A percentile compares a stretch with the other conserved stretches of the same genome.
Conservation (phyloP, 2,113 vertebrate species). For the Oryzias melastigma region DNA sequence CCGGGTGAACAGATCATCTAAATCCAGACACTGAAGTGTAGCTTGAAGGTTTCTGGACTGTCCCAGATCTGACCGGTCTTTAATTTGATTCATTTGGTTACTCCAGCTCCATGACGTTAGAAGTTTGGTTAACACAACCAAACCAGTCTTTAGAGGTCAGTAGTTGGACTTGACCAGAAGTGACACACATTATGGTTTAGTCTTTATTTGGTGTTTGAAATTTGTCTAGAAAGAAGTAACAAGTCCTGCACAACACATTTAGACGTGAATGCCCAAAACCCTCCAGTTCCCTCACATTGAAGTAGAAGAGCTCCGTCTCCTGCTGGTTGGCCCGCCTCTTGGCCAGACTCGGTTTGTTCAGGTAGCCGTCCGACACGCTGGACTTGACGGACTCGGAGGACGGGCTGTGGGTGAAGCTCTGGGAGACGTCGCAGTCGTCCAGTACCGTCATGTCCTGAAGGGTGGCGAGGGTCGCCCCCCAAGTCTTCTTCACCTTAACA, state of each 20-base stretch:
- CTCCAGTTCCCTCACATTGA: slow-evolving; percentile 82
- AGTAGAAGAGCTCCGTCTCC: slow-evolving; percentile 98
- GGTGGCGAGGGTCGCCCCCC: slow-evolving; percentile 94
- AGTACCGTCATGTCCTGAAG: slow-evolving; percentile 97
- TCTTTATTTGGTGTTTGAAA: too few relatives aligned
- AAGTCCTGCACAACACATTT: neutral
- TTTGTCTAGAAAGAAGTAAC: too few relatives aligned
- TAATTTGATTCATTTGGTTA: too few relatives aligned
- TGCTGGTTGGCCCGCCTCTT: slow-evolving; percentile 97
- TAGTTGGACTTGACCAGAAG: too few relatives aligned
- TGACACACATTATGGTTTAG: too few relatives aligned
- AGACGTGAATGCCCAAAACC: neutral
- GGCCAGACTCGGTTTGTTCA: slow-evolving; percentile 98
- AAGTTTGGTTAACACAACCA: too few relatives aligned
- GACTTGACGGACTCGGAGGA: slow-evolving; percentile 98
- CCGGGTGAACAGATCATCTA: too few relatives aligned
- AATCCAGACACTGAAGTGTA: too few relatives aligned
- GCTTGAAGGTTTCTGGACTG: too few relatives aligned
- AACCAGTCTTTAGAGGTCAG: too few relatives aligned
- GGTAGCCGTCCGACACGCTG: slow-evolving; percentile 94
- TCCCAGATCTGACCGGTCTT: too few relatives aligned
- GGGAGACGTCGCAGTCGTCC: slow-evolving; percentile 95
- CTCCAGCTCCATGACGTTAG: too few relatives aligned
- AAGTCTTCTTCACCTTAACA: slow-evolving; percentile 94
- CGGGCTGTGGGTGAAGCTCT: slow-evolving; percentile 98